phyloP scores from a whole-genome alignment of 2,113 vertebrate species.

The Nothobranchius kuhntae region DNA sequence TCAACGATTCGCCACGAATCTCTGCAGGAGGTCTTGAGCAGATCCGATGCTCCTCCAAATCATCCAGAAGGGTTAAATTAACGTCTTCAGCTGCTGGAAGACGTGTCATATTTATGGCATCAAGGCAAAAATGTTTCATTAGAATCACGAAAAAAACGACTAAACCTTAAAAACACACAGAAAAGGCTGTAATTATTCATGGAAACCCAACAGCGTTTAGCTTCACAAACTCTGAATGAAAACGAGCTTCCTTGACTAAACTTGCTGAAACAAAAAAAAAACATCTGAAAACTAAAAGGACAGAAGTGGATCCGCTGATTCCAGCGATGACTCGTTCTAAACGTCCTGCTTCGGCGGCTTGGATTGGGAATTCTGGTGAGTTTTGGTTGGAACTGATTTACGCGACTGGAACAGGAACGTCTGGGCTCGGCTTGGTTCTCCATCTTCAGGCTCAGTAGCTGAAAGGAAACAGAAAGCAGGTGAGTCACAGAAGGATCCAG shows the following conservation, averaged over 20 bases:
- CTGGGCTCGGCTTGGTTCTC: background rate
- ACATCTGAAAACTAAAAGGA: too few relatives aligned
- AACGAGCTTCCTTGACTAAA: too few relatives aligned
- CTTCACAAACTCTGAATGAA: too few relatives aligned
- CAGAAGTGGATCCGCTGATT: too few relatives aligned
- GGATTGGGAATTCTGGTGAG: background rate
- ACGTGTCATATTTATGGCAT: too few relatives aligned
- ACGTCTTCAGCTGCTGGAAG: too few relatives aligned
- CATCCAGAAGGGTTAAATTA: too few relatives aligned
- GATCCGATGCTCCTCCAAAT: background rate
- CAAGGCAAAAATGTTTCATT: background rate
- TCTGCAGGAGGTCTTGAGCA: background rate
- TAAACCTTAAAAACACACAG: background rate
- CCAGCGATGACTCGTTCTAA: background rate
- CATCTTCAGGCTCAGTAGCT: slow-evolving; percentile 36
- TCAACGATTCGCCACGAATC: slow-evolving; percentile 1
- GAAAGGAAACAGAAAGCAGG: slow-evolving; percentile 21
- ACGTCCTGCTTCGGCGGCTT: background rate
- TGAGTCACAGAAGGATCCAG: background rate
- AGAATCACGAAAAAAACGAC: background rate
- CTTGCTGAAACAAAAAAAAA: too few relatives aligned
- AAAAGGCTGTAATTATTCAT: background rate
- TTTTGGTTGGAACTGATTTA: background rate
- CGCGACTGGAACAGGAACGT: too few relatives aligned
- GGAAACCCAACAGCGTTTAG: too few relatives aligned